Conservation (phyloP, 2,797 vertebrate species). For the Phalloptychus januarius region DNA sequence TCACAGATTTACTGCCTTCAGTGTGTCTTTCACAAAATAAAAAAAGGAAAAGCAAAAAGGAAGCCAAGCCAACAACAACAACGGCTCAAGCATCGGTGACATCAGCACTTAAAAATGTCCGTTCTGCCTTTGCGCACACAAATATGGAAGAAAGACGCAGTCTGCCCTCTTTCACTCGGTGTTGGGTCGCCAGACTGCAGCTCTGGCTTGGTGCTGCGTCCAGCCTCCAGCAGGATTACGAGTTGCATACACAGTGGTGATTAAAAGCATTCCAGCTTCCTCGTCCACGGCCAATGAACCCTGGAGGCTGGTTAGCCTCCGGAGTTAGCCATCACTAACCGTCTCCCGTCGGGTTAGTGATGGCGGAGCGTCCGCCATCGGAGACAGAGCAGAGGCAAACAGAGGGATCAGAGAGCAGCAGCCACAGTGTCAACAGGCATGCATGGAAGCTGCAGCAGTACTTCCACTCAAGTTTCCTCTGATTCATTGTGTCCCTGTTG, state of each 20-base stretch:
- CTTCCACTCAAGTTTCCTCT: constrained; percentile 8
- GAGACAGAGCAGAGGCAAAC: constrained; percentile 45
- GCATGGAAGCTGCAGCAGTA: constrained; percentile 2
- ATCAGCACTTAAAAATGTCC: not conserved
- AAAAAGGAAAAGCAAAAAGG: no score
- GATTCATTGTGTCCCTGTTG: constrained; percentile 10
- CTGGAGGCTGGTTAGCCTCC: no score
- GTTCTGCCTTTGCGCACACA: not conserved
- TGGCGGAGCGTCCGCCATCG: constrained; percentile 11
- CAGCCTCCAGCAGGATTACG: not conserved
- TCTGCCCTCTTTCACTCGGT: not conserved
- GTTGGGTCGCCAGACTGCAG: not conserved
- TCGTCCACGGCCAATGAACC: constrained; percentile 34
- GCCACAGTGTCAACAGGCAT: constrained; percentile 3
- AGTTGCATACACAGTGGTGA: constrained; percentile 18
- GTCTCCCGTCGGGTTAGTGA: constrained; percentile 4
- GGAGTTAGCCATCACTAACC: no score
- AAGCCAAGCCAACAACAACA: no score
- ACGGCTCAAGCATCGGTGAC: not conserved
- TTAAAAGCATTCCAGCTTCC: constrained; percentile 27
- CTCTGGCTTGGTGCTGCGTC: not conserved
- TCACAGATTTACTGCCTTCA: not conserved
- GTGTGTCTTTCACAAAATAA: not conserved
- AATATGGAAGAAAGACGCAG: not conserved
- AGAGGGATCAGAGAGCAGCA: constrained; percentile 19